Conservation (phyloP, 2,888 invertebrate genomes). For the Amphimallon solstitiale region DNA sequence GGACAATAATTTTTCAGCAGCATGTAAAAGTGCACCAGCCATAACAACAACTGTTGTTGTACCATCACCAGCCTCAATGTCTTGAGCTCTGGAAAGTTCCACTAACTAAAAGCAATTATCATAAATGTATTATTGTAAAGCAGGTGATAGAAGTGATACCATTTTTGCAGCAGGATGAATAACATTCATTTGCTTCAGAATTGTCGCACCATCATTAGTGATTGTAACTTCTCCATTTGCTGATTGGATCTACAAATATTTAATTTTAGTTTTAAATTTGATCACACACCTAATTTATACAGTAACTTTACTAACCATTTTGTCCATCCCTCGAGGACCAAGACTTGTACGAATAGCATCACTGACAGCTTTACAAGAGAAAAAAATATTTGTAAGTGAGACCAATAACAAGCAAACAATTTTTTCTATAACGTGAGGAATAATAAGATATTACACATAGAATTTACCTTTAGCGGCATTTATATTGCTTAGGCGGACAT, state of each 20-base stretch:
- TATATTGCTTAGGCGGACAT: constrained; percentile 95
- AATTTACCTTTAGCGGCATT: constrained; percentile 94
- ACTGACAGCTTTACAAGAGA: constrained; percentile 82
- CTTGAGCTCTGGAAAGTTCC: constrained; percentile 97
- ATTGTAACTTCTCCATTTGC: constrained; percentile 98
- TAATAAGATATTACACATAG: background rate
- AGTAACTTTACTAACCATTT: constrained; percentile 79
- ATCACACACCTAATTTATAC: background rate
- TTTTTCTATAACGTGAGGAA: background rate
- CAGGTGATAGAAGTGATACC: constrained; percentile 67
- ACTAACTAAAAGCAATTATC: constrained; percentile 76
- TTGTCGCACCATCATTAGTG: constrained; percentile 99
- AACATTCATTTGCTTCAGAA: constrained; percentile 98
- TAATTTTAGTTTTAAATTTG: constrained; percentile 15
- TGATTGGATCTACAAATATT: constrained; percentile 83
- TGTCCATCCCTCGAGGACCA: constrained; percentile 99
- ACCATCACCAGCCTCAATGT: constrained; percentile 99
- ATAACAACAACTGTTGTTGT: constrained; percentile 98
- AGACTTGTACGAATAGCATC: constrained; percentile 99
- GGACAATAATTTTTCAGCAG: constrained; percentile 88
- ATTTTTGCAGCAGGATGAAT: constrained; percentile 99
- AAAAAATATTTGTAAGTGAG: background rate
- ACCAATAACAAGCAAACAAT: background rate
- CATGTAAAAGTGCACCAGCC: constrained; percentile 95
- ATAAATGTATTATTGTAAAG: background rate